Conservation (phyloP, 2,797 vertebrate species). For the Malacoctenus gilli region DNA sequence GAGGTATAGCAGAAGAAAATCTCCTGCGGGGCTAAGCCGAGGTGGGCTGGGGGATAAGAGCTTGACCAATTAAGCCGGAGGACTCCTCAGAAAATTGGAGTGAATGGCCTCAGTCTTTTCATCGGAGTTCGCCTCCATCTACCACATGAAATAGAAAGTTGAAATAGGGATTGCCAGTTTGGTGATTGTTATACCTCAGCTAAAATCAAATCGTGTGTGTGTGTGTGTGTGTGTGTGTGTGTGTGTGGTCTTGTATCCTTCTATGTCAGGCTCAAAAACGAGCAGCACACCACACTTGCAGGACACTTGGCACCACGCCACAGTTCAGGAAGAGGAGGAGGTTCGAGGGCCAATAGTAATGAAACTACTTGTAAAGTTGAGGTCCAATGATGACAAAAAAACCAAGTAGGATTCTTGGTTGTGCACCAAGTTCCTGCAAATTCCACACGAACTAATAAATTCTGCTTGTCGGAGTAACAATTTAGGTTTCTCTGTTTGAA, state of each 20-base stretch:
- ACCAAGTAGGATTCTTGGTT: no score
- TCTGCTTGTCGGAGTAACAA: no score
- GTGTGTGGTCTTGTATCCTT: no score
- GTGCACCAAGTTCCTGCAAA: no score
- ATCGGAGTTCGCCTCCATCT: constrained; percentile 63
- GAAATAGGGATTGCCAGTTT: constrained; percentile 54
- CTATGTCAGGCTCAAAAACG: no score
- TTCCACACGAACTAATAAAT: no score
- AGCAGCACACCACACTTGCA: no score
- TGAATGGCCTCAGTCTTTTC: constrained; percentile 68
- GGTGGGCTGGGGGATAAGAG: constrained; percentile 75
- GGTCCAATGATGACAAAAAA: no score
- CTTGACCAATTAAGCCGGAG: constrained; percentile 78
- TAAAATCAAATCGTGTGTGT: constrained; percentile 39
- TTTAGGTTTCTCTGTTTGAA: neutral
- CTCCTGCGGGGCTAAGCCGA: constrained; percentile 71
- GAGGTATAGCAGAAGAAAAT: constrained; percentile 67
- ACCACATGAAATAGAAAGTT: constrained; percentile 61
- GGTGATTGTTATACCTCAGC: constrained; percentile 48
- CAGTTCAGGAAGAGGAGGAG: no score
- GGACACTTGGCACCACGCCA: no score
- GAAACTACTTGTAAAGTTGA: no score
- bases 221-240: neutral
- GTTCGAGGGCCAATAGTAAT: no score
- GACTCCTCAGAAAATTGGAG: constrained; percentile 73